Conservation (phyloP, 2,113 vertebrate genomes). For the Delphinus delphis region DNA sequence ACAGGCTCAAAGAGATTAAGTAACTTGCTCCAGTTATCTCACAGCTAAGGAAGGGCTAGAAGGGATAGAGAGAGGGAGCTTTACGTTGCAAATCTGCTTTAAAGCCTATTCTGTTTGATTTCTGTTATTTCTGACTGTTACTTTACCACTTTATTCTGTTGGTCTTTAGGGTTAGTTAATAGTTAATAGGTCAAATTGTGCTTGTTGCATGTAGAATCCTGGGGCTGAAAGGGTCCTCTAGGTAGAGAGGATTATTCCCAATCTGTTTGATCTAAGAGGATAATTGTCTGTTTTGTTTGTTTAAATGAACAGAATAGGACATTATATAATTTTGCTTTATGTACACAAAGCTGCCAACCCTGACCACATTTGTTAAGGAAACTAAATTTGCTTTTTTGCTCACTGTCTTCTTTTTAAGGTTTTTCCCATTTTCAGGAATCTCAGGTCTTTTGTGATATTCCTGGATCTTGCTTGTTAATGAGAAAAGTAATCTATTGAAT, state of each 20-base stretch:
- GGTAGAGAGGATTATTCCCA: neutral
- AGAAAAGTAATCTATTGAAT: neutral
- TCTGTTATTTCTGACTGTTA: neutral
- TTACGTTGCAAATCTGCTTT: neutral
- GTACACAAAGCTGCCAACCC: neutral
- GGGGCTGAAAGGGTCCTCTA: neutral
- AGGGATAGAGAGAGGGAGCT: neutral
- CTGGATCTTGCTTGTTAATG: neutral
- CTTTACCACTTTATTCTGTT: neutral
- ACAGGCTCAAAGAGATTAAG: neutral
- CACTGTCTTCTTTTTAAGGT: neutral
- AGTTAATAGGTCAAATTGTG: neutral
- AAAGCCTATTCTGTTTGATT: neutral
- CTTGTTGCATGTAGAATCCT: neutral
- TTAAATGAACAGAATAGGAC: neutral
- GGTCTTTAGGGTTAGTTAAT: neutral
- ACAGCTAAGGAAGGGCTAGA: neutral
- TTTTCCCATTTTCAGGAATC: neutral
- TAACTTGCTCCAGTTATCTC: neutral
- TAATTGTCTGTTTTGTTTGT: constrained; percentile 19
- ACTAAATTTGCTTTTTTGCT: neutral
- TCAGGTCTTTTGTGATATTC: neutral
- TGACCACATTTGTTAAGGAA: neutral
- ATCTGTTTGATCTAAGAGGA: neutral
- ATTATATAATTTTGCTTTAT: neutral